phyloP scores from a whole-genome alignment of 2,113 vertebrate genomes.

The Limnothrissa miodon region DNA sequence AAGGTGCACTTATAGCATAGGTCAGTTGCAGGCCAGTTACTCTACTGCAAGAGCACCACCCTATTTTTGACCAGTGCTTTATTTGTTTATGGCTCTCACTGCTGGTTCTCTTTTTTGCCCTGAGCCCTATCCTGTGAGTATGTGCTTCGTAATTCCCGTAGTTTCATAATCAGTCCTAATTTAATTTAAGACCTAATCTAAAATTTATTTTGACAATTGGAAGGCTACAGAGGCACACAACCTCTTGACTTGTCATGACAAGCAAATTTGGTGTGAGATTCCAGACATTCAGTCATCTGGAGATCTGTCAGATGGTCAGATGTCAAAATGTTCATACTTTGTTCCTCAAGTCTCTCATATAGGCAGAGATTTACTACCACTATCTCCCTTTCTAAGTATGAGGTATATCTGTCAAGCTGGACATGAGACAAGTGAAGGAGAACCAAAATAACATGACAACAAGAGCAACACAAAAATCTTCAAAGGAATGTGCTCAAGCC shows the following conservation, averaged over 20 bases:
- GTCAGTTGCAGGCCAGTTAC: background rate
- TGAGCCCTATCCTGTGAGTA: too few species aligned
- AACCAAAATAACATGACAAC: slow-evolving; percentile 50
- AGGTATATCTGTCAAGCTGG: background rate
- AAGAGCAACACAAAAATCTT: slow-evolving; percentile 47
- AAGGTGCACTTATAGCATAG: background rate
- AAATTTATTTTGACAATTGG: background rate
- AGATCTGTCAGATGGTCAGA: background rate
- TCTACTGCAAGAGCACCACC: too few species aligned
- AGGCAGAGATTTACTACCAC: background rate
- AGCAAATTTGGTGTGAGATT: background rate
- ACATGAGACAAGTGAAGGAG: slow-evolving; percentile 50
- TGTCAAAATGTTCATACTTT: background rate
- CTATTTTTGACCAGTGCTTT: too few species aligned
- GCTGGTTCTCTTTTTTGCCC: too few species aligned
- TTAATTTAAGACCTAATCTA: background rate
- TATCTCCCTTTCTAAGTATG: background rate
- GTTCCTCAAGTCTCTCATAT: background rate
- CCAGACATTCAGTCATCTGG: background rate
- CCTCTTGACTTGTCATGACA: background rate
- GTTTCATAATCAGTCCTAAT: background rate
- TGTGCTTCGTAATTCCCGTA: too few species aligned
- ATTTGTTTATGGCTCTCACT: too few species aligned
- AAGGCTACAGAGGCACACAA: background rate
- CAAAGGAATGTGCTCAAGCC: slow-evolving; percentile 40